Conservation (phyloP, 2,888 invertebrate species). For the Eilema caniola region DNA sequence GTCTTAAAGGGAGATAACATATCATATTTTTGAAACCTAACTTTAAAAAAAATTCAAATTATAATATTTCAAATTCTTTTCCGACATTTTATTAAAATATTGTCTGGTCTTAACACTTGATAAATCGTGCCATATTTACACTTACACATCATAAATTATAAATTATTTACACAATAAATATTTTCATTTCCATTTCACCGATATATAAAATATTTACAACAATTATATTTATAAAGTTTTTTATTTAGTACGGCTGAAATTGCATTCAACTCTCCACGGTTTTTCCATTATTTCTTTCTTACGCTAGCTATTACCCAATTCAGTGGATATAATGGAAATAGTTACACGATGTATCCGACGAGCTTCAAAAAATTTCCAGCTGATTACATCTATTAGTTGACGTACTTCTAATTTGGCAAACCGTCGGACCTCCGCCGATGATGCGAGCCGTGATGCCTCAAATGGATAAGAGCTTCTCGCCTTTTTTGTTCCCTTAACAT, state of each 20-base stretch:
- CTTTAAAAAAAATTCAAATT: slow-evolving; percentile 20
- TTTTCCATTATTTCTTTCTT: slow-evolving; percentile 1
- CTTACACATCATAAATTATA: slow-evolving; percentile 61
- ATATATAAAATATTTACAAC: slow-evolving; percentile 65
- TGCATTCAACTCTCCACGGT: slow-evolving; percentile 27
- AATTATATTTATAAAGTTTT: slow-evolving; percentile 25
- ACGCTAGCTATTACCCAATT: slow-evolving; percentile 18
- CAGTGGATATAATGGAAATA: slow-evolving; percentile 16
- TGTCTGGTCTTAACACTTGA: slow-evolving; percentile 73
- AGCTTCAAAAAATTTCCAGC: slow-evolving; percentile 37
- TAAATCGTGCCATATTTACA: slow-evolving; percentile 66
- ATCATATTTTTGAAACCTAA: not conserved
- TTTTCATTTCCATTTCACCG: slow-evolving; percentile 60
- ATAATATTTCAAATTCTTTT: slow-evolving; percentile 25
- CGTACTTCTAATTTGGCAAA: slow-evolving; percentile 75
- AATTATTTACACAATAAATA: slow-evolving; percentile 77
- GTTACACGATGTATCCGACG: slow-evolving; percentile 36
- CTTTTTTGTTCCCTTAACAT: slow-evolving; percentile 78
- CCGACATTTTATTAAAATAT: slow-evolving; percentile 52
- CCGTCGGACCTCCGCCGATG: slow-evolving; percentile 76
- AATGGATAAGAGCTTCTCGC: slow-evolving; percentile 78
- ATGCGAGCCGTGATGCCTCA: slow-evolving; percentile 80
- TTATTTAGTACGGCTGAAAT: slow-evolving; percentile 29
- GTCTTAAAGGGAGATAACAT: not conserved
- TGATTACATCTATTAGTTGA: slow-evolving; percentile 66